These are phyloP conservation scores for Melanerpes formicivorus DNA, from an alignment of 2,113 vertebrate species.

Conservation along the genomic window DNA sequence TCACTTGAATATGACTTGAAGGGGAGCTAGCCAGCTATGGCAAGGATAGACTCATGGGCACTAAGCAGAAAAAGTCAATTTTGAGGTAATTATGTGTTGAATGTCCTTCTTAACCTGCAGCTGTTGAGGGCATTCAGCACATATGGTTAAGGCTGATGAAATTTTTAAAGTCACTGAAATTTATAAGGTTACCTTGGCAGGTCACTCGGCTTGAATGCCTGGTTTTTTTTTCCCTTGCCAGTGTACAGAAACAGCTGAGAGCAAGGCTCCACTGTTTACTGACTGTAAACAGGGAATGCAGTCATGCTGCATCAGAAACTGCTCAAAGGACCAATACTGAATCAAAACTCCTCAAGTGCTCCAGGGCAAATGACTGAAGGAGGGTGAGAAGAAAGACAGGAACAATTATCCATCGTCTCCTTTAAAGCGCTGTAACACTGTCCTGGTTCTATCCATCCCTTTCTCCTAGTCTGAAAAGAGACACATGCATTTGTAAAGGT, in stretches of 20 bases:
- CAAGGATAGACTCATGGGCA: conserved; percentile 39
- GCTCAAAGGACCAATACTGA: background rate
- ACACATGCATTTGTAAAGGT: background rate
- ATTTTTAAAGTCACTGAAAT: conserved; percentile 61
- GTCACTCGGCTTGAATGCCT: background rate
- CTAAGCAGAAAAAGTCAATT: conserved; percentile 58
- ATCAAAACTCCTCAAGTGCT: background rate
- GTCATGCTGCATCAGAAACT: background rate
- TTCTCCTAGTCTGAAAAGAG: background rate
- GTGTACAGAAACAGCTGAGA: background rate
- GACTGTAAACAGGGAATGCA: background rate
- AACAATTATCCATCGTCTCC: background rate
- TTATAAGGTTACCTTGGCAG: conserved; percentile 63
- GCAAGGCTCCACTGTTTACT: background rate
- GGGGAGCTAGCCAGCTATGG: conserved; percentile 47
- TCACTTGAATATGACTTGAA: conserved; percentile 53
- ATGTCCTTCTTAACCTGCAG: conserved; percentile 63
- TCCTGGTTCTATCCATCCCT: background rate
- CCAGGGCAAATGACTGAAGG: background rate
- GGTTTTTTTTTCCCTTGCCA: background rate
- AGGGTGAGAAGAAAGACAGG: background rate
- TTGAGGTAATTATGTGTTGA: conserved; percentile 64
- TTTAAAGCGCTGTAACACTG: background rate
- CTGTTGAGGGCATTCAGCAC: conserved; percentile 57
- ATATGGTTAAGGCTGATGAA: conserved; percentile 63